Percentiles rank a stretch among this genome's conserved stretches.
Conservation (phyloP, 2,888 invertebrate genomes). For the Scaeva pyrastri region DNA sequence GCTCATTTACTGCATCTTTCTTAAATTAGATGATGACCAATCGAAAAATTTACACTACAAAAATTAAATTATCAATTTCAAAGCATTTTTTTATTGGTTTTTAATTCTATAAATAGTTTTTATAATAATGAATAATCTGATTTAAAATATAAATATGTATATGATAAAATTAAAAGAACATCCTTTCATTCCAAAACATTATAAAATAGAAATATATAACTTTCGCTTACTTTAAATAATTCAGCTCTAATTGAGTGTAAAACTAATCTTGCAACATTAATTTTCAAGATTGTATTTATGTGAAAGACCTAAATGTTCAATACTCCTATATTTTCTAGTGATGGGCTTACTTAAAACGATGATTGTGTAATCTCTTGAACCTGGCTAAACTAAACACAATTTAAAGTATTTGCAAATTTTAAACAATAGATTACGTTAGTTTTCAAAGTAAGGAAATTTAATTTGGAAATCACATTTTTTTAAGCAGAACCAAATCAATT, state of each 20-base stretch:
- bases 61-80: conserved; percentile 10
- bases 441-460: too few species aligned
- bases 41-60: too few species aligned
- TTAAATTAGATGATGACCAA: background rate
- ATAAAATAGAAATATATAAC: background rate
- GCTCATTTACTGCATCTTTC: too few species aligned
- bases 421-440: too few species aligned
- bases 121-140: conserved; percentile 26
- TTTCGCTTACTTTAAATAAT: background rate
- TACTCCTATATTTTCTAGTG: background rate
- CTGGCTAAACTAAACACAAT: background rate
- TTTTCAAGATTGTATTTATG: background rate
- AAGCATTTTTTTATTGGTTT: conserved; percentile 59
- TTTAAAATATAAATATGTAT: conserved; percentile 13
- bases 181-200: background rate
- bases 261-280: background rate
- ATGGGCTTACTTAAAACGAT: background rate
- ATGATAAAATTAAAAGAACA: background rate
- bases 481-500: too few species aligned
- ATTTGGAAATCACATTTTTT: too few species aligned
- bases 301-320: background rate
- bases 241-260: background rate
- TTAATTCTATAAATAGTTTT: conserved; percentile 54
- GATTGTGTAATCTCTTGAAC: background rate
- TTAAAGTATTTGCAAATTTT: too few species aligned